Evolutionary conservation across 2,888 invertebrate species (phyloP).

Genomic region (Xiphydria camelus): DNA sequence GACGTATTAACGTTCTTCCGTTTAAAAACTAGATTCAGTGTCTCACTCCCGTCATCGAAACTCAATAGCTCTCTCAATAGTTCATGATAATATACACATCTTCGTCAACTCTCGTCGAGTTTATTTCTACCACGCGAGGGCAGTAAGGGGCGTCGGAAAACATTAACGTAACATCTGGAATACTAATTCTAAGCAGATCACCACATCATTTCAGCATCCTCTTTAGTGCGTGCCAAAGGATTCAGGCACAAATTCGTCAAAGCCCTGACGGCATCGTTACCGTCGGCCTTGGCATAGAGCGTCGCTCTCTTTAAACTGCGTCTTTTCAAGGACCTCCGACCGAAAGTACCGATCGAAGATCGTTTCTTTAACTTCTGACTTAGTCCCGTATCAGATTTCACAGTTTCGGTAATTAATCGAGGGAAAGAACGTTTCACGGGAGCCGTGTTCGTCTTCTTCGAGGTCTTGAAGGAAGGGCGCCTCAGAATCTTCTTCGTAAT

Average conservation of each 20-base stretch:
- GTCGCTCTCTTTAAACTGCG: conserved; percentile 42
- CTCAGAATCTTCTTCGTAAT: conserved; percentile 4
- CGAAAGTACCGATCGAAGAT: conserved; percentile 6
- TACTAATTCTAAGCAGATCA: too few species aligned
- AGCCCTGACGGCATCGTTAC: conserved; percentile 47
- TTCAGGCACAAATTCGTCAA: conserved; percentile 49
- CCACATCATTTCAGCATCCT: conserved; percentile 52
- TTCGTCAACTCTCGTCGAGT: too few species aligned
- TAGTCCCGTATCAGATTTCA: conserved; percentile 15
- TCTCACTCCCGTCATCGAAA: too few species aligned
- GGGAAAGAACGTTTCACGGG: conserved; percentile 18
- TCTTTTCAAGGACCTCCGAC: conserved; percentile 20
- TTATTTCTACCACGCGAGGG: too few species aligned
- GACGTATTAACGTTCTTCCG: too few species aligned
- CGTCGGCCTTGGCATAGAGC: conserved; percentile 50
- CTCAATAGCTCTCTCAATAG: too few species aligned
- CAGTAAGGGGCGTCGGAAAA: too few species aligned
- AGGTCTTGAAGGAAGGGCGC: conserved; percentile 35
- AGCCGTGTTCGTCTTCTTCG: conserved; percentile 28
- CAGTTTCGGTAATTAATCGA: conserved; percentile 9
- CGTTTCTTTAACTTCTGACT: conserved; percentile 1
- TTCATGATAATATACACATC: too few species aligned
- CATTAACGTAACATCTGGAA: too few species aligned
- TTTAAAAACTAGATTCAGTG: too few species aligned
- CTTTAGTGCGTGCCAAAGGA: conserved; percentile 47